Evolutionary conservation across 2,888 invertebrate genomes (phyloP).

Genomic region (Morinoia aosen): DNA sequence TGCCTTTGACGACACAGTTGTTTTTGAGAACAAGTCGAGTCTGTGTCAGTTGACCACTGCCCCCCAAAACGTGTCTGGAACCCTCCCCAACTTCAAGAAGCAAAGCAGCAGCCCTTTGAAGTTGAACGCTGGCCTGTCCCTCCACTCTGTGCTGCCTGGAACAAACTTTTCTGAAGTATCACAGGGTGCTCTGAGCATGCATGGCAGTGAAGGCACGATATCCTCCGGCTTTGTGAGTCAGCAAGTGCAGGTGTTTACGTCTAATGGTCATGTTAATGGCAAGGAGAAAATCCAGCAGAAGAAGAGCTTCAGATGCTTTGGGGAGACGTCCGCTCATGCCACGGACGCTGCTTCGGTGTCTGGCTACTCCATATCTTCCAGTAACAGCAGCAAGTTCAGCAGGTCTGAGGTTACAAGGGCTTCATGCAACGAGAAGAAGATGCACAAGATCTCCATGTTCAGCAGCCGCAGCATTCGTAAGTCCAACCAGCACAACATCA

Average conservation of each 20-base stretch:
- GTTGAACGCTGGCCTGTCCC: neutral
- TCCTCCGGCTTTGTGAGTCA: neutral
- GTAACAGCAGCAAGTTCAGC: conserved; percentile 1
- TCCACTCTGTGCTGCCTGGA: conserved; percentile 12
- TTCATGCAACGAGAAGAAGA: conserved; percentile 43
- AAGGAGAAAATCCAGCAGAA: neutral
- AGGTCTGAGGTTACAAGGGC: neutral
- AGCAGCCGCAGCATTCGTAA: neutral
- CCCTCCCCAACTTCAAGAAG: conserved; percentile 24
- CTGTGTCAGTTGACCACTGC: neutral
- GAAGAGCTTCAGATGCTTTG: neutral
- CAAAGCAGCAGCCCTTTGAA: too few species aligned
- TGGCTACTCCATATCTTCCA: neutral
- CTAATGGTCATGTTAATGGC: neutral
- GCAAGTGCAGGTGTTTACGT: neutral
- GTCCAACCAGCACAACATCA: neutral
- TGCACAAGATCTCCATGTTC: conserved; percentile 34
- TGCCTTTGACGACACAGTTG: neutral
- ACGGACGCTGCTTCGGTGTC: neutral
- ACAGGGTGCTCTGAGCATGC: neutral
- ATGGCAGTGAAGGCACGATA: conserved; percentile 13
- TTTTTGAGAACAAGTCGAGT: neutral
- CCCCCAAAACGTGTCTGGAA: neutral
- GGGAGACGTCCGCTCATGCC: neutral
- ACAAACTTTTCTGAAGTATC: neutral